These are phyloP conservation scores for Atethmia centrago DNA, from an alignment of 2,888 invertebrate genomes.

Conservation along the genomic window DNA sequence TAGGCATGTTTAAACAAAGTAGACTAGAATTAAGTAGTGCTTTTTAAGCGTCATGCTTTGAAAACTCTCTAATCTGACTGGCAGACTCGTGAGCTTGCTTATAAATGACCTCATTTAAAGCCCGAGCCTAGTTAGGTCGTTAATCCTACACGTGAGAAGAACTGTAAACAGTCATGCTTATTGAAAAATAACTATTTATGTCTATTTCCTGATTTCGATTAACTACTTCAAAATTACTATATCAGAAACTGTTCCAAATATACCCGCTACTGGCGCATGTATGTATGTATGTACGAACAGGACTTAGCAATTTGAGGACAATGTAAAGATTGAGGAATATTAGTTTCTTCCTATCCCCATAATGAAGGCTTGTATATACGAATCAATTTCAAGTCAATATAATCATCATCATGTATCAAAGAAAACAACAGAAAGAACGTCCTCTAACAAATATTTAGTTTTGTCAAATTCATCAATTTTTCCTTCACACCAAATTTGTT, in stretches of 20 bases:
- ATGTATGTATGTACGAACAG: too few relatives aligned
- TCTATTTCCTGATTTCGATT: too few relatives aligned
- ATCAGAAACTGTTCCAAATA: too few relatives aligned
- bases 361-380: background rate
- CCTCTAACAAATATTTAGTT: conserved; percentile 28
- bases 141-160: background rate
- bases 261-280: too few relatives aligned
- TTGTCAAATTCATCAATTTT: conserved; percentile 36
- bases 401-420: too few relatives aligned
- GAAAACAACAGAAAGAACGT: background rate
- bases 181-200: too few relatives aligned
- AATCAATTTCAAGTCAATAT: background rate
- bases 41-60: conserved; percentile 8
- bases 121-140: background rate
- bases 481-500: conserved; percentile 45
- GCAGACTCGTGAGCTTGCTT: background rate
- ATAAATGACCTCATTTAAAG: conserved; percentile 28
- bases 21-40: background rate
- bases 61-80: conserved; percentile 20
- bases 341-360: background rate
- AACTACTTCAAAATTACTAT: too few relatives aligned
- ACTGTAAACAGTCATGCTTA: background rate
- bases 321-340: background rate
- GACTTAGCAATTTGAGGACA: too few relatives aligned
- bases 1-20: background rate